phyloP scores from a whole-genome alignment of 35 echinoderm and acorn worm genomes.

The Diadema setosum region DNA sequence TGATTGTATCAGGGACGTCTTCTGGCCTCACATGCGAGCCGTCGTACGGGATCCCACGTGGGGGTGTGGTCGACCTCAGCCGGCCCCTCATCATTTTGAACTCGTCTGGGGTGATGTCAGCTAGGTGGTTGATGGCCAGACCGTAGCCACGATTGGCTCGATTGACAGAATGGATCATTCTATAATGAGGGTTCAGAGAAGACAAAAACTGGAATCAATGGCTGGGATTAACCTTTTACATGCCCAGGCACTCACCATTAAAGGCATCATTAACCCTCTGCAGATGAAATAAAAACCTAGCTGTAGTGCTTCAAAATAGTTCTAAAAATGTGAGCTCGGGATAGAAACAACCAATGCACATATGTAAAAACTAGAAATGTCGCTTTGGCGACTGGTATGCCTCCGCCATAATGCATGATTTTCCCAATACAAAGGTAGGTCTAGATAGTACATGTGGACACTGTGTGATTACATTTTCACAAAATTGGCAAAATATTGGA shows the following conservation, averaged over 20 bases:
- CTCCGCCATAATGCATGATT: no score
- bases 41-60: conserved; percentile 54
- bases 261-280: not conserved
- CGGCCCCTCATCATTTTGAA: conserved; percentile 62
- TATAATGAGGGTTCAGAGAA: conserved; percentile 18
- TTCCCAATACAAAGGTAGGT: no score
- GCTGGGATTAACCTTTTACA: not conserved
- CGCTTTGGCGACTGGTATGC: no score
- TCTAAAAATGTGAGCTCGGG: no score
- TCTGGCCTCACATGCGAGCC: not conserved
- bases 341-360: no score
- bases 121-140: conserved; percentile 76
- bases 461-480: no score
- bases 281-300: no score
- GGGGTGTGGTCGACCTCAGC: conserved; percentile 26
- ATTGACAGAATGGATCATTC: conserved; percentile 84
- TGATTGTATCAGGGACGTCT: conserved; percentile 44
- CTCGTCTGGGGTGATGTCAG: conserved; percentile 60
- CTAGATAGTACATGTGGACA: no score
- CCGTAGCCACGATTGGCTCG: conserved; percentile 56
- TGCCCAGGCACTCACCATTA: not conserved
- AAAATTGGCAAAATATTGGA: no score
- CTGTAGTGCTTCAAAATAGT: no score
- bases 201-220: not conserved
- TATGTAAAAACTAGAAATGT: no score